Base-by-base conservation (phyloP, 23 tunicate genomes). In the Ascidia mentula region DNA sequence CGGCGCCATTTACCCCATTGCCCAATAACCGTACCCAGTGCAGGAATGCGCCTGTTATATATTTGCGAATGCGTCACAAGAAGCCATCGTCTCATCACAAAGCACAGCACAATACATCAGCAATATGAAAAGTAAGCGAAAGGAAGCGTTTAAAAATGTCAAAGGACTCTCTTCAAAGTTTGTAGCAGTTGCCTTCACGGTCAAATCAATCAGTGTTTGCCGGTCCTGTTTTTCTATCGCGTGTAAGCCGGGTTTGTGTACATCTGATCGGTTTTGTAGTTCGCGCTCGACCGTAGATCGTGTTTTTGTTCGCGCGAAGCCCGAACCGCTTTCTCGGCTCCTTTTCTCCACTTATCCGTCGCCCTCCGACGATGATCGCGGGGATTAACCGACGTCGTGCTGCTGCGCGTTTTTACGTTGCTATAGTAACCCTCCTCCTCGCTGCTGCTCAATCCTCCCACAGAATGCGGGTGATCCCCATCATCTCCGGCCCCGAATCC, bases 381-480 rank as follows among this genome's bases (percentile, higher is more conserved):
- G 65, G 65, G 28, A 28, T 53, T 53, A 26, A 53, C 24, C 65
- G 65, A 53, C 65, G 65, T 28, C 24, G 65, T 53, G 65, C 65
- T 53, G 65, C 65, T 53, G 2, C 65, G 65, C 7, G 65, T 53
- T 53, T 53, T 53, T 6, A 53, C 65, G 65, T 53, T 53, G 13
- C 65, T 53, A 53, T 53, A 53, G 65, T 53, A 53, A 53, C 65
- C 65, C 24, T 53, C 65, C 65, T 53, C 65, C 24, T 53, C 65
- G 24, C 65, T 53, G 13, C 65, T 53, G 13, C 65, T 53, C 13
- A 53, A 5, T 9, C 65, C 12, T 28, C 13, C 65, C 1, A 53
- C 65, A 9, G 65, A 53, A 53, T 53, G 7, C 4, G 65, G 65
- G 13, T 53, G 65, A 26, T 53, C 65, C 2, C 13, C 65, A 28